Base-by-base conservation (phyloP, 1,140 invertebrate genomes). In the Ostrea denselamellosa region DNA sequence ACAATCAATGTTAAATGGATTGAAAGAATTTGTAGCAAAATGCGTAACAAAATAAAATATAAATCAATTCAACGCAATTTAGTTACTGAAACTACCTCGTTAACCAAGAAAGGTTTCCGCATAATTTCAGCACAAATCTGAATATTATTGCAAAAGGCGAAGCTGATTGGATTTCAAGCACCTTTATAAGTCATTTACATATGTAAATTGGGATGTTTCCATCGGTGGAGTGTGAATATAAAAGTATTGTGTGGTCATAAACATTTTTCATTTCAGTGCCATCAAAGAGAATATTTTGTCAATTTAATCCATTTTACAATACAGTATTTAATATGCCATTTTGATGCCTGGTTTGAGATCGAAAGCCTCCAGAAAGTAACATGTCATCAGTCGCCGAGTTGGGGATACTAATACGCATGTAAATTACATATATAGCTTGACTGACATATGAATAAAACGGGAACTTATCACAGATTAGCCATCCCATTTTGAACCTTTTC, bases 41-140 rank as follows among this genome's bases (percentile, higher is more conserved):
- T 34, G 68, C 68, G 68, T 77, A 77, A 77, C 68, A 77, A 77
- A 71, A 77, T 28, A 34, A 22, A 25, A 77, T 77, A 77, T 77
- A 77, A 77, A 77, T 77, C 68, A 77, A 77, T 77, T 77, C 68
- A 77, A 77, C 68, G 68, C 68, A 77, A 71, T 77, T 77, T 77
- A 77, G 22, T 77, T 77, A 77, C 22, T 28, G 68, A 34, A 34
- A 25, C 28, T 77, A 77, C 28, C 68, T 77, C 68, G 68, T 77
- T 77, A 77, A 77, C 28, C 68, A 25, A 14, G 12, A 28, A 17
- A 34, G 12, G 28, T 77, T 77, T 77, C 68, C 68, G 68, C 68
- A 77, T 77, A 77, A 77, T 77, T 77, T 77, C 68, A 77, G 25
- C 68, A 77, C 68, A 77, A 77, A 77, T 77, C 68, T 77, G 28